A percentile compares a stretch with the other conserved stretches of the same genome.
Evolutionary conservation across 2,113 vertebrate genomes (phyloP).

Genomic region (Trichechus manatus): DNA sequence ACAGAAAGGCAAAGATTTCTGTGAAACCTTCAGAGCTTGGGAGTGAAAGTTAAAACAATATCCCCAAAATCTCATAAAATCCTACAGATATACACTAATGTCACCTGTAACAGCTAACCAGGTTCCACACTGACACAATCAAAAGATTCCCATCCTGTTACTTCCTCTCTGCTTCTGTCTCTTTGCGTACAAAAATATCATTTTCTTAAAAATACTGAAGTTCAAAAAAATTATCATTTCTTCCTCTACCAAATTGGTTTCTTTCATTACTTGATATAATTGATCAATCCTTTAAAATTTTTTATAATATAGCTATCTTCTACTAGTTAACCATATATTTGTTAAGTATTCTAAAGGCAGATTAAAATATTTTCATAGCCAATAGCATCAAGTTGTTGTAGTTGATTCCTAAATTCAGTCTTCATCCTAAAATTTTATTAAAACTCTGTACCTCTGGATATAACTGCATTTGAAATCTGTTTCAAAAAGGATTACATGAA

Average conservation of each 20-base stretch:
- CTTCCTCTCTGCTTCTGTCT: background rate
- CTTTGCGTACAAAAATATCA: background rate
- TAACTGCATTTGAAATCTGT: conserved; percentile 74
- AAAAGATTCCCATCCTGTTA: conserved; percentile 10
- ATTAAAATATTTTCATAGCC: conserved; percentile 71
- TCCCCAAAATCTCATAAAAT: conserved; percentile 50
- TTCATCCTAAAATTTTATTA: conserved; percentile 79
- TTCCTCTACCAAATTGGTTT: conserved; percentile 48
- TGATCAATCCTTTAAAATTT: conserved; percentile 40
- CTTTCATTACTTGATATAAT: conserved; percentile 41
- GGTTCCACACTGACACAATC: background rate
- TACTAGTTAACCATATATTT: conserved; percentile 39
- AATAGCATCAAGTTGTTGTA: conserved; percentile 61
- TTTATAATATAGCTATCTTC: background rate
- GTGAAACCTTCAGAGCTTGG: background rate
- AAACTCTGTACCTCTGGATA: conserved; percentile 75
- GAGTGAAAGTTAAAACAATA: conserved; percentile 44
- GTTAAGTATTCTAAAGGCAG: conserved; percentile 58
- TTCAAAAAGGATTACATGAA: conserved; percentile 76
- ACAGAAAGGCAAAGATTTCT: conserved; percentile 45
- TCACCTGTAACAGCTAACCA: background rate
- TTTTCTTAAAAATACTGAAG: conserved; percentile 34
- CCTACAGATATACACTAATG: background rate
- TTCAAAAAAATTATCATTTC: conserved; percentile 55
- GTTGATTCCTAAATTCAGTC: conserved; percentile 61